Evolutionary conservation across 2,888 invertebrate genomes (phyloP), one percentile per base, ranked within the genome.

Genomic region (Drosophila anomalata): DNA sequence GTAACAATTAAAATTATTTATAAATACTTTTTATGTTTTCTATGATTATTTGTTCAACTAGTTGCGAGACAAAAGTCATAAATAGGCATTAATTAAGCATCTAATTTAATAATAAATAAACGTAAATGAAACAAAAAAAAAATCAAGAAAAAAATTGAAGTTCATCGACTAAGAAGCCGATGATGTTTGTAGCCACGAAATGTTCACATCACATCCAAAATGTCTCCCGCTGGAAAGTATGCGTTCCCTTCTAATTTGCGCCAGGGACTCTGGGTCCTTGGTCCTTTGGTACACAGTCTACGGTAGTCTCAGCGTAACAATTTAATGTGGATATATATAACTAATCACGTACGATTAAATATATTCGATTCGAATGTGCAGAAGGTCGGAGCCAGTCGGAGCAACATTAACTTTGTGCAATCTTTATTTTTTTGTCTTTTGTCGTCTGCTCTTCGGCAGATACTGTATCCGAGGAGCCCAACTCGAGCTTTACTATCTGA

Each of bases 31-130:
- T 79, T 78, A 78, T 85, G 60, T 78, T 81, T 85, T 78, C 55
- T 65, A 67, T 73, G 73, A 73, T 50, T 75, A 68, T 83, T 72
- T 84, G 80, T 74, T 82, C 67, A 70, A 79, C 63, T 83, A 83
- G 76, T 87, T 79, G 87, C 87, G 85, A 81, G 65, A 87, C 65
- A 79, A 80, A 80, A 80, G 88, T 86, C 88, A 81, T 88, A 81
- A 85, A 78, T 81, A 79, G 70, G 82, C 76, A 76, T 79, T 51
- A 81, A 57, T 65, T 76, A 55, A 70, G 81, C 53, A 69, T 78
- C 46, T 75, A 65, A 80, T 61, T 58, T 46, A 58, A 73, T 50
- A 70, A 71, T 61, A 33, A 63, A 59, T 58, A 65, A 55, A 69
- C 47, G 57, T 48, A 74, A 57, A 14, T 46, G 60, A 57, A 57